Percentiles rank a stretch among this genome's conserved stretches.
phyloP scores from a whole-genome alignment of 2,888 invertebrate species.

The Frankliniella fusca region DNA sequence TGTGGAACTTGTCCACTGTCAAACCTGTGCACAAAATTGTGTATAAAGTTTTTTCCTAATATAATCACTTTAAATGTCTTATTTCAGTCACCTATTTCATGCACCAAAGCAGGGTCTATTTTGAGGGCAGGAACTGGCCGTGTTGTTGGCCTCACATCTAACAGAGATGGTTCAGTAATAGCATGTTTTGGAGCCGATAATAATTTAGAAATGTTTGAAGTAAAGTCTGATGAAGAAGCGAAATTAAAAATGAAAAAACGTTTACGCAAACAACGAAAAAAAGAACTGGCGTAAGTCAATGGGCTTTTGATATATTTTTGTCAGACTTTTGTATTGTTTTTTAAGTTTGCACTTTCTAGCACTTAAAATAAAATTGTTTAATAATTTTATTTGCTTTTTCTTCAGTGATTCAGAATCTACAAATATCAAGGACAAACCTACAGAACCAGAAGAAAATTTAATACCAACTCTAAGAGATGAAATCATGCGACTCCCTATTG shows the following conservation, averaged over 20 bases:
- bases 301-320: neutral
- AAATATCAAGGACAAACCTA: conserved; percentile 41
- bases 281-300: conserved; percentile 44
- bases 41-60: conserved; percentile 29
- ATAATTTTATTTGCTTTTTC: neutral
- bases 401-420: neutral
- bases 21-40: conserved; percentile 3
- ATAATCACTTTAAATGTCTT: conserved; percentile 30
- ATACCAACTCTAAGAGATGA: conserved; percentile 64
- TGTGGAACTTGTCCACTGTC: no score
- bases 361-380: neutral
- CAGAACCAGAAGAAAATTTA: conserved; percentile 46
- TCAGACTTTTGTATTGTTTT: neutral
- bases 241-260: conserved; percentile 67
- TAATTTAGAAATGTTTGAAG: conserved; percentile 74
- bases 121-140: conserved; percentile 74
- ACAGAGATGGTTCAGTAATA: conserved; percentile 66
- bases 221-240: conserved; percentile 72
- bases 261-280: conserved; percentile 67
- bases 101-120: conserved; percentile 74
- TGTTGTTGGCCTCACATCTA: conserved; percentile 68
- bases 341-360: neutral
- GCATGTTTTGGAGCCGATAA: conserved; percentile 81
- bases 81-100: conserved; percentile 62
- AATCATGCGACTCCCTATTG: conserved; percentile 62